These are phyloP conservation scores for Argyra leucocephala DNA, from an alignment of 2,888 invertebrate genomes.

Conservation along the genomic window DNA sequence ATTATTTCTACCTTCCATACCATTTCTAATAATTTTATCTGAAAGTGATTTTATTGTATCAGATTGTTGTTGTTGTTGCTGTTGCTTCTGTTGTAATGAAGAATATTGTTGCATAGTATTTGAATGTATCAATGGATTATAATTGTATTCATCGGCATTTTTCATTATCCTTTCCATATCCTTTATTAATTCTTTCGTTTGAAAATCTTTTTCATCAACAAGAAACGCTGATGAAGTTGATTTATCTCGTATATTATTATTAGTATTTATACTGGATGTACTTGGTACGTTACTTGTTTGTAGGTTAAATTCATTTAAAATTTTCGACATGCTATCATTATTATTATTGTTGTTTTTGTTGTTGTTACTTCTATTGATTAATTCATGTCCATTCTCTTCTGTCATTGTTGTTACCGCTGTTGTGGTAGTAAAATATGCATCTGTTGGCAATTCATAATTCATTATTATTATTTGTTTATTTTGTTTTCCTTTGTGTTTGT, in stretches of 20 bases:
- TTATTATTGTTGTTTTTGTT: not conserved
- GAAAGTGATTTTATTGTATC: not conserved
- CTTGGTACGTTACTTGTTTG: conserved; percentile 21
- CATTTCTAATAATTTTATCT: conserved; percentile 9
- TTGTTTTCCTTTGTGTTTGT: too few relatives aligned
- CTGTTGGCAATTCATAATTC: too few relatives aligned
- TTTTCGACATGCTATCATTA: conserved; percentile 16
- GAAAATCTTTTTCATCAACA: conserved; percentile 32
- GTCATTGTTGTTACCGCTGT: too few relatives aligned
- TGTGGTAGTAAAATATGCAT: too few relatives aligned
- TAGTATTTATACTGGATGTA: conserved; percentile 20
- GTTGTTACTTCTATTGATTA: too few relatives aligned
- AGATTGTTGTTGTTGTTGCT: conserved; percentile 12
- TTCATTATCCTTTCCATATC: conserved; percentile 43
- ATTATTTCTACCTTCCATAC: conserved; percentile 16
- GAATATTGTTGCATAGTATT: conserved; percentile 20
- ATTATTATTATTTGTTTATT: too few relatives aligned
- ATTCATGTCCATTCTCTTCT: too few relatives aligned
- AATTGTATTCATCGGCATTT: conserved; percentile 31
- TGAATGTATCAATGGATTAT: conserved; percentile 22
- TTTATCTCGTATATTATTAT: conserved; percentile 18
- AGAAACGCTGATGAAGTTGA: conserved; percentile 23
- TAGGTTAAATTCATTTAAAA: conserved; percentile 21
- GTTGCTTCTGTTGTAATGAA: not conserved
- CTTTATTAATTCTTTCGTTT: conserved; percentile 39